Evolutionary conservation across 2,113 vertebrate genomes (phyloP).

Genomic region (Actinemys pallida): DNA sequence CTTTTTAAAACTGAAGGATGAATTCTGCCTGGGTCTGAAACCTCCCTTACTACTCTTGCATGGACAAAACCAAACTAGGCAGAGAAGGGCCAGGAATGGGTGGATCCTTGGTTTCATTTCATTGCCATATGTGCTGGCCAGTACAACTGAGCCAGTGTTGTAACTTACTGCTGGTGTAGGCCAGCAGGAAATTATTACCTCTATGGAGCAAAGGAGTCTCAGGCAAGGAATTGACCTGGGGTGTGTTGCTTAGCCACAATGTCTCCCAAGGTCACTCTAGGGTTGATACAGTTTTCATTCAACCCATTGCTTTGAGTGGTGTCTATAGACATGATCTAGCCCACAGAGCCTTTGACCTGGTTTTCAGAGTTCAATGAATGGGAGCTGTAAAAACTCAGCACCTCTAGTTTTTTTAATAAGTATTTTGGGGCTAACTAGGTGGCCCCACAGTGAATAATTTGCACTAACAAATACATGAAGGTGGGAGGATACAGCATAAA

Average conservation of each 20-base stretch:
- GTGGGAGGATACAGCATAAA: neutral
- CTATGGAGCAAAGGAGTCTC: neutral
- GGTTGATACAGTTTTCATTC: neutral
- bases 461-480: neutral
- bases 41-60: neutral
- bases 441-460: neutral
- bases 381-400: neutral
- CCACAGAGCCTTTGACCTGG: neutral
- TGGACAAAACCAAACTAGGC: neutral
- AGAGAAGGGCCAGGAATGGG: neutral
- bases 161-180: neutral
- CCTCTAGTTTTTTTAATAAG: neutral
- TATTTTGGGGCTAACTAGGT: neutral
- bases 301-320: neutral
- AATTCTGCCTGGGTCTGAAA: neutral
- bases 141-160: fast-evolving
- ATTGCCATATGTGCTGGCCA: neutral
- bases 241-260: neutral
- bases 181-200: neutral
- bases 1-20: neutral
- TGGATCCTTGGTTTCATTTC: neutral
- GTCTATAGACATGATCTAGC: neutral
- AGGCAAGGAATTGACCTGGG: neutral
- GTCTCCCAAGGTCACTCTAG: fast-evolving
- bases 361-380: neutral